Base-by-base conservation (phyloP, 2,113 vertebrate genomes). In the Centropristis striata region DNA sequence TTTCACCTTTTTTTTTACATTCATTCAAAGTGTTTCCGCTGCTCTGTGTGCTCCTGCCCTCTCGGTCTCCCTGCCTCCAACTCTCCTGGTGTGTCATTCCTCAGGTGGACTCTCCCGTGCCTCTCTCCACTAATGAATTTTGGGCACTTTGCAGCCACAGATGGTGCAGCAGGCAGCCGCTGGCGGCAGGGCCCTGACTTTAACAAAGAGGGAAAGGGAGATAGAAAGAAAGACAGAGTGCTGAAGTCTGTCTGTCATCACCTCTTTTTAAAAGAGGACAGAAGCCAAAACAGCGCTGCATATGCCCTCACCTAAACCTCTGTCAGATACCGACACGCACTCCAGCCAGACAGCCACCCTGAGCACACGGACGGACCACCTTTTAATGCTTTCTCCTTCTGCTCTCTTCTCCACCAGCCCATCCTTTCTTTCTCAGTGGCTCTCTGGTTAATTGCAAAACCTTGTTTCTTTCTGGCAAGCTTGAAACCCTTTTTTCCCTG, bases 361-460 rank as follows among this genome's bases (percentile, higher is more conserved):
- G 37, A 42, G 14, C 64, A 50, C 61, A 54, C 7, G 5, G 14
- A 54, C 7, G 5, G 14, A 16, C 53, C 39, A n/a, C 41, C 21
- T 8, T 79, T 46, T 60, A 20, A 39, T 68, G 44, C 36, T 72
- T 71, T 28, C 9, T 66, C n/a, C 18, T 72, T 80, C 73, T 57
- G 11, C 57, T 63, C 36, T 53, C 58, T 50, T 53, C 5, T 44
- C 47, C 37, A 20, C 11, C 46, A 4, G 44, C 60, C 55, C 66
- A 53, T 66, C 20, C 13, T 15, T 47, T 54, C 47, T 37, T 61
- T 51, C 85, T 83, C 50, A 27, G 53, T 73, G 72, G 63, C 70
- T 79, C 83, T 90, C 71, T 75, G 55, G 87, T 92, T 94, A 92
- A 93, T 91, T 90, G 88, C 86, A 92, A 92, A 91, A 28, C 55